Percentiles rank a stretch among this genome's conserved stretches.
Evolutionary conservation across 2,113 vertebrate genomes (phyloP).

Genomic region (Phylloscopus trochilus): DNA sequence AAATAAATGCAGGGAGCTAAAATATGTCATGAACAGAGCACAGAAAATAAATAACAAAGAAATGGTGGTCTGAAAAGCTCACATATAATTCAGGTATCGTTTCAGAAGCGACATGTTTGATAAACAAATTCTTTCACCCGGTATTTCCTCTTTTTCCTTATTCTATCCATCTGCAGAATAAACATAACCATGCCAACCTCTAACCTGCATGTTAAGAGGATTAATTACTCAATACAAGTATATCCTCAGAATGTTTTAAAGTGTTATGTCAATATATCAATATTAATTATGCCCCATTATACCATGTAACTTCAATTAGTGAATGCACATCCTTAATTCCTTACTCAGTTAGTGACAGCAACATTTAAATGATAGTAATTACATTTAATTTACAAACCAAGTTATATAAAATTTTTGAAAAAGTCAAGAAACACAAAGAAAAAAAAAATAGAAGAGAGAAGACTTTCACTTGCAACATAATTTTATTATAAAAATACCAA

Average conservation of each 20-base stretch:
- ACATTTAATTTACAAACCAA: background rate
- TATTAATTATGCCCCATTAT: conserved; percentile 7
- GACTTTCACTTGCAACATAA: background rate
- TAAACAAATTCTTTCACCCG: background rate
- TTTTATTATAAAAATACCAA: background rate
- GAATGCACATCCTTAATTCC: background rate
- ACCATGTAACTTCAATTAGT: background rate
- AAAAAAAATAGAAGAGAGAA: background rate
- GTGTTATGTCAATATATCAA: background rate
- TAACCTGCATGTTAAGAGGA: background rate
- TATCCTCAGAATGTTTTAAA: background rate
- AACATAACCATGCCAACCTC: background rate
- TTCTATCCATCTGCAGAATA: background rate
- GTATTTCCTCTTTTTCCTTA: background rate
- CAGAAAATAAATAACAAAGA: background rate
- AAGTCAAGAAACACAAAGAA: background rate
- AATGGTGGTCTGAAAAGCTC: background rate
- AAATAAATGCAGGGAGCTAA: background rate
- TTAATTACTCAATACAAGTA: background rate
- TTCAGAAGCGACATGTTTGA: background rate
- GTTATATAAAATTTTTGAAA: background rate
- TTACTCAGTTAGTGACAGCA: background rate
- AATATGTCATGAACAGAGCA: background rate
- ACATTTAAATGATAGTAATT: background rate
- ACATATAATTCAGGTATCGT: background rate